Conservation (phyloP, 2,797 vertebrate genomes). For the Steatocranus sp. region DNA sequence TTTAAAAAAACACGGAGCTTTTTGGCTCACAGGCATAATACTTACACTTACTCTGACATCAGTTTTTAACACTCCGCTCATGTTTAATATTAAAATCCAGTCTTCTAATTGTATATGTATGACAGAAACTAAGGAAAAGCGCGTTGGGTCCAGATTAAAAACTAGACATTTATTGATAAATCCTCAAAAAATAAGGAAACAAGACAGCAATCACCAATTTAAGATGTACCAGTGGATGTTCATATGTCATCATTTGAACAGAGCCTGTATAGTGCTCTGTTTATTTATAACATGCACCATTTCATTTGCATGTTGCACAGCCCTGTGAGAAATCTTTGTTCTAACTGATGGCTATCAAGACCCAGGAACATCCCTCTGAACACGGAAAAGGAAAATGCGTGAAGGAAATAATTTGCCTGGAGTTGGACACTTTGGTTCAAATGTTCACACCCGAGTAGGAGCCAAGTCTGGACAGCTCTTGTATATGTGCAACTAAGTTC, state of each 20-base stretch:
- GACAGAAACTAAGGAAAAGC: neutral
- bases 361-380: neutral
- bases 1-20: neutral
- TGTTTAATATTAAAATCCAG: neutral
- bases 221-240: neutral
- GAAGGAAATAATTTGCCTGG: neutral
- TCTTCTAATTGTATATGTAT: neutral
- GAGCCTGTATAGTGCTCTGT: neutral
- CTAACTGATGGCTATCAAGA: constrained; percentile 13
- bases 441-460: neutral
- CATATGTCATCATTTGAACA: neutral
- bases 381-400: neutral
- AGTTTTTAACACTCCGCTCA: neutral
- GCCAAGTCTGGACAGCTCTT: neutral
- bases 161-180: rapidly evolving
- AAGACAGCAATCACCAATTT: neutral
- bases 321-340: constrained; percentile 1
- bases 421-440: neutral
- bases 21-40: neutral
- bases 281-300: neutral
- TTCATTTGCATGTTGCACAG: constrained; percentile 37
- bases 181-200: rapidly evolving
- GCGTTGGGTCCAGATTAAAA: neutral
- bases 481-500: neutral
- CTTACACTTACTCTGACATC: neutral